Percentiles rank a stretch among this genome's conserved stretches.
Conservation (phyloP, 2,888 invertebrate genomes). For the Caenorhabditis sinica region DNA sequence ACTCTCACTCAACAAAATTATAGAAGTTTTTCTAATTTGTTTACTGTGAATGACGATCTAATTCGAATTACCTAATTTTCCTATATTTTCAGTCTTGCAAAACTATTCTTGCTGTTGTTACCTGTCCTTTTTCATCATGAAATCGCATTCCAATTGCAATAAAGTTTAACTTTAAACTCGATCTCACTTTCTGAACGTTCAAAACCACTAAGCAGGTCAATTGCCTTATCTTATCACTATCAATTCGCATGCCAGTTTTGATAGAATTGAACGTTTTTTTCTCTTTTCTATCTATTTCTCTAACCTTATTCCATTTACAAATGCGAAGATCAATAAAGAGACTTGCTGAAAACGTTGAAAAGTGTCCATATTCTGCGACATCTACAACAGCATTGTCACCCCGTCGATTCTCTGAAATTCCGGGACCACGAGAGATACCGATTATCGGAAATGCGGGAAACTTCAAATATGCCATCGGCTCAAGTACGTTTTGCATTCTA, state of each 20-base stretch:
- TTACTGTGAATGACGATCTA: not conserved
- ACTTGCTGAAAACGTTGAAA: constrained; percentile 50
- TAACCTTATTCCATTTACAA: not conserved
- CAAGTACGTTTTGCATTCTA: constrained; percentile 19
- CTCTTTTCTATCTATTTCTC: constrained; percentile 11
- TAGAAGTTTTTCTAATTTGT: not conserved
- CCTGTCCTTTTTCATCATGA: constrained; percentile 15
- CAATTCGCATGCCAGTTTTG: not conserved
- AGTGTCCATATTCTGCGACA: constrained; percentile 47
- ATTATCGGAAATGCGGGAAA: constrained; percentile 65
- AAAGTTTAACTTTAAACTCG: constrained; percentile 19
- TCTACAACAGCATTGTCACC: not conserved
- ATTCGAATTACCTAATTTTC: not conserved
- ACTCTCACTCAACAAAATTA: not conserved
- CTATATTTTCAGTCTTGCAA: not conserved
- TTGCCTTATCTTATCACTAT: constrained; percentile 53
- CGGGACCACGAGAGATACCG: constrained; percentile 66
- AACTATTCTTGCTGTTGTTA: constrained; percentile 2
- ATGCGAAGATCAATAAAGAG: constrained; percentile 45
- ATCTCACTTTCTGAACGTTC: not conserved
- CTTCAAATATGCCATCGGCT: constrained; percentile 54
- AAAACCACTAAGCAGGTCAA: constrained; percentile 27
- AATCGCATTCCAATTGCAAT: constrained; percentile 17
- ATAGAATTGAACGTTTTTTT: not conserved
- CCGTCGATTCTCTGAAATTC: constrained; percentile 65